A percentile compares a stretch with the other conserved stretches of the same genome.
Conservation (phyloP, 2,797 vertebrate species). For the Myotis findleyi region DNA sequence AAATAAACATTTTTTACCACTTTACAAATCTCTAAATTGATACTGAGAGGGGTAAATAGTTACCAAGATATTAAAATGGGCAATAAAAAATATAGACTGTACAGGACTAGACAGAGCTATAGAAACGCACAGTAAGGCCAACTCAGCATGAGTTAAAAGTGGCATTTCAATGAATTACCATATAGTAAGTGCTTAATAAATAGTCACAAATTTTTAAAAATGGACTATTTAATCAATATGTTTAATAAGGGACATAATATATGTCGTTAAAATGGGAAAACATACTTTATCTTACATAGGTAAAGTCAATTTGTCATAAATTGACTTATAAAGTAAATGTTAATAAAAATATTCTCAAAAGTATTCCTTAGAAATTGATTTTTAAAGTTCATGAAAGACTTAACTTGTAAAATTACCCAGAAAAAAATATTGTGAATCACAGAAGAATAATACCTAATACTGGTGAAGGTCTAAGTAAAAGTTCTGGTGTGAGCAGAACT, state of each 20-base stretch:
- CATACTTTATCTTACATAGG: not conserved
- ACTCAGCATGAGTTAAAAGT: not conserved
- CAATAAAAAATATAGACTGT: not conserved
- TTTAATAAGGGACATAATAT: not conserved
- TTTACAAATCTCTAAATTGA: not conserved
- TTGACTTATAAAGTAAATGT: not conserved
- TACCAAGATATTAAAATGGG: not conserved
- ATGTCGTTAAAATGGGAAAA: not conserved
- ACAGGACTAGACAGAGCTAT: not conserved
- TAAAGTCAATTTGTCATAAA: slow-evolving; percentile 4
- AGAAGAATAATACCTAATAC: not conserved
- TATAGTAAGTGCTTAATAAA: not conserved
- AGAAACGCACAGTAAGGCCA: slow-evolving; percentile 19
- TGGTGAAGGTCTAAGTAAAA: not conserved
- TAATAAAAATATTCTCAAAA: slow-evolving; percentile 8
- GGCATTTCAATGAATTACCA: slow-evolving; percentile 2
- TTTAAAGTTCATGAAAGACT: slow-evolving; percentile 36
- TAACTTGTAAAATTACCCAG: slow-evolving; percentile 15
- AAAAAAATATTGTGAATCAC: slow-evolving; percentile 1
- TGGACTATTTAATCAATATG: not conserved
- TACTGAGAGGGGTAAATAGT: not conserved
- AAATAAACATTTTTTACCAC: not conserved
- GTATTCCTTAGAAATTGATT: slow-evolving; percentile 24
- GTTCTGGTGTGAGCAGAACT: not conserved
- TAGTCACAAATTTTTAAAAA: not conserved